phyloP scores from a whole-genome alignment of 1,140 invertebrate species.

The Cotesia chilonis region DNA sequence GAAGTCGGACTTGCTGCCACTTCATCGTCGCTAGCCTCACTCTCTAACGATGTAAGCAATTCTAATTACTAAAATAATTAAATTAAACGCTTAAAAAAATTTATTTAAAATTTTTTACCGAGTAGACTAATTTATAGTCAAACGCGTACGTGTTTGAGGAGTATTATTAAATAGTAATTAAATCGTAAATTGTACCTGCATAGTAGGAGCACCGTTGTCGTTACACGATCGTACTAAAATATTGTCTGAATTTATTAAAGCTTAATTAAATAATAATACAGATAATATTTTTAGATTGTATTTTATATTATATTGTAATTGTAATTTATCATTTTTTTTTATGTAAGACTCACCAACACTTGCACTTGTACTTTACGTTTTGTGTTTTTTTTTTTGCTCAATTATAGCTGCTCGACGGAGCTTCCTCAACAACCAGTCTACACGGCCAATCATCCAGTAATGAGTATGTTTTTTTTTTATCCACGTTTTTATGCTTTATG shows the following conservation, averaged over 20 bases:
- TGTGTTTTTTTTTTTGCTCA: constrained; percentile 61
- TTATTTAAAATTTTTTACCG: neutral
- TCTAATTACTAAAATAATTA: constrained; percentile 20
- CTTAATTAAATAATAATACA: neutral
- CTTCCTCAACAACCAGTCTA: constrained; percentile 55
- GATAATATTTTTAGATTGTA: constrained; percentile 26
- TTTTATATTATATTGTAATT: neutral
- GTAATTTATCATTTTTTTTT: constrained; percentile 21
- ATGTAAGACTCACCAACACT: constrained; percentile 47
- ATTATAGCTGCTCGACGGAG: constrained; percentile 64
- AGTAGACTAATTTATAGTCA: neutral
- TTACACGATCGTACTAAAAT: neutral
- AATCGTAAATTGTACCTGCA: neutral
- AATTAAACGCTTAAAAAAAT: neutral
- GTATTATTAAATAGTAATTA: neutral
- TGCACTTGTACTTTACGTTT: constrained; percentile 66
- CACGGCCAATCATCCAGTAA: constrained; percentile 49
- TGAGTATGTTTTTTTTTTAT: constrained; percentile 58
- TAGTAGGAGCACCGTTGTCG: constrained; percentile 18
- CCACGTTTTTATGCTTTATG: constrained; percentile 15
- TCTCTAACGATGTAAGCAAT: constrained; percentile 66
- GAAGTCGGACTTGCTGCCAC: constrained; percentile 53
- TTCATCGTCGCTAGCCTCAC: constrained; percentile 60
- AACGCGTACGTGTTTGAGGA: neutral
- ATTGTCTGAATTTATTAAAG: too few relatives aligned